These are phyloP conservation scores for Lasioglossum vierecki DNA, from an alignment of 2,888 invertebrate genomes.

Conservation along the genomic window DNA sequence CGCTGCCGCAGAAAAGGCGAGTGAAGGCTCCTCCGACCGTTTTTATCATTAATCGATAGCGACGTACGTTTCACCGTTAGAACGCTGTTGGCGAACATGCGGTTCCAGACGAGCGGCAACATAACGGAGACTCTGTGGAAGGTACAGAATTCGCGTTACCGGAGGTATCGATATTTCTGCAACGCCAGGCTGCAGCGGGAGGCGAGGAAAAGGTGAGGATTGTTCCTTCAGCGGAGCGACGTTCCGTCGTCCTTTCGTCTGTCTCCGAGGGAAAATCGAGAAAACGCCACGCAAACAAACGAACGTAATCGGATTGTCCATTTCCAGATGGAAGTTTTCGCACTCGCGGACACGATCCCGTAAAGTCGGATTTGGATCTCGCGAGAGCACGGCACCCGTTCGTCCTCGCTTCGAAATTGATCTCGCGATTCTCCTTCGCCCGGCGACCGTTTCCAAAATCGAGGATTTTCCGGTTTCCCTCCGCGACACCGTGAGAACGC, in stretches of 20 bases:
- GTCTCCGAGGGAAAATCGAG: not conserved
- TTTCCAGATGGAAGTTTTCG: constrained; percentile 33
- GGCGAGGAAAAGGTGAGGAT: constrained; percentile 72
- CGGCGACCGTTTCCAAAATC: not conserved
- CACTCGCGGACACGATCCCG: constrained; percentile 35
- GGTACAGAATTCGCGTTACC: constrained; percentile 74
- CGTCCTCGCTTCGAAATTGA: not conserved
- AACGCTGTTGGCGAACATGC: constrained; percentile 45
- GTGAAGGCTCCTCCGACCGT: not conserved
- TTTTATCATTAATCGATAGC: not conserved
- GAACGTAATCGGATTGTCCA: constrained; percentile 53
- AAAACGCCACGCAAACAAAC: not conserved
- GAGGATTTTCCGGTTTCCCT: not conserved
- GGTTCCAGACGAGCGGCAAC: constrained; percentile 37
- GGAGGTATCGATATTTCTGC: constrained; percentile 76
- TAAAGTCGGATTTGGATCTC: constrained; percentile 53
- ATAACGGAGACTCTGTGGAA: constrained; percentile 61
- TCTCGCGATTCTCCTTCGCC: too few relatives aligned
- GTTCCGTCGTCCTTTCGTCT: not conserved
- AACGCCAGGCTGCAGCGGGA: constrained; percentile 68
- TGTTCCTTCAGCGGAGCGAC: not conserved
- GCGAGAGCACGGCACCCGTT: not conserved
- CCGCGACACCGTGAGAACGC: not conserved
- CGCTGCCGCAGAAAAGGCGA: constrained; percentile 73
- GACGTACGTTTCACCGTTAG: constrained; percentile 32